Conservation (phyloP, 1,140 invertebrate species). For the Cydia pomonella region DNA sequence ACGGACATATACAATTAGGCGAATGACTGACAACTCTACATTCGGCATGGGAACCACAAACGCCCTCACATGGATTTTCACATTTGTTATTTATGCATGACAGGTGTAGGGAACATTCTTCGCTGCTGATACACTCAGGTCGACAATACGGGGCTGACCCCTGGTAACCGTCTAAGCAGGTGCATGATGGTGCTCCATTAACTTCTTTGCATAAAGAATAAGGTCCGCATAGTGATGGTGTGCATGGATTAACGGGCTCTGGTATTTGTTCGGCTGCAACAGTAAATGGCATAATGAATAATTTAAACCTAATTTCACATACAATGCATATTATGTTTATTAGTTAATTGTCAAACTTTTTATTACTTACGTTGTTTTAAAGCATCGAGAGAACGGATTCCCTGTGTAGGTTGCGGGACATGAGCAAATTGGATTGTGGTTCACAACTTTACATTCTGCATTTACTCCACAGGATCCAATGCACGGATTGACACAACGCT, state of each 20-base stretch:
- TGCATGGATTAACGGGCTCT: slow-evolving; percentile 84
- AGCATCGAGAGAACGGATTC: slow-evolving; percentile 84
- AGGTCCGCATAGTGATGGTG: slow-evolving; percentile 90
- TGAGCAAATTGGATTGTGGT: slow-evolving; percentile 85
- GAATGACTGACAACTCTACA: slow-evolving; percentile 89
- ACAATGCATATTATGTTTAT: neutral
- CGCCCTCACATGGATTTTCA: slow-evolving; percentile 85
- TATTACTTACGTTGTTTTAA: slow-evolving; percentile 80
- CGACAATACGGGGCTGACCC: slow-evolving; percentile 89
- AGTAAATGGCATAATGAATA: slow-evolving; percentile 4
- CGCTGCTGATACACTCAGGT: slow-evolving; percentile 88
- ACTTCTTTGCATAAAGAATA: slow-evolving; percentile 88
- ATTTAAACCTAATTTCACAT: neutral
- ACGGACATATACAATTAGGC: slow-evolving; percentile 85
- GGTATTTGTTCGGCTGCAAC: slow-evolving; percentile 65
- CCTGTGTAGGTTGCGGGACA: slow-evolving; percentile 82
- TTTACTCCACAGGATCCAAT: slow-evolving; percentile 83
- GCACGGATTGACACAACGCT: slow-evolving; percentile 84
- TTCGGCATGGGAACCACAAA: slow-evolving; percentile 86
- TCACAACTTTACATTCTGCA: slow-evolving; percentile 84
- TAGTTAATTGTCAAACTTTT: neutral
- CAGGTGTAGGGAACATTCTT: slow-evolving; percentile 87
- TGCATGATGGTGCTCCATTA: slow-evolving; percentile 88
- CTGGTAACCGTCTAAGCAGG: slow-evolving; percentile 87
- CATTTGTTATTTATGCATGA: slow-evolving; percentile 89